Evolutionary conservation across 1,140 invertebrate species (phyloP).

Genomic region (Atta texana): DNA sequence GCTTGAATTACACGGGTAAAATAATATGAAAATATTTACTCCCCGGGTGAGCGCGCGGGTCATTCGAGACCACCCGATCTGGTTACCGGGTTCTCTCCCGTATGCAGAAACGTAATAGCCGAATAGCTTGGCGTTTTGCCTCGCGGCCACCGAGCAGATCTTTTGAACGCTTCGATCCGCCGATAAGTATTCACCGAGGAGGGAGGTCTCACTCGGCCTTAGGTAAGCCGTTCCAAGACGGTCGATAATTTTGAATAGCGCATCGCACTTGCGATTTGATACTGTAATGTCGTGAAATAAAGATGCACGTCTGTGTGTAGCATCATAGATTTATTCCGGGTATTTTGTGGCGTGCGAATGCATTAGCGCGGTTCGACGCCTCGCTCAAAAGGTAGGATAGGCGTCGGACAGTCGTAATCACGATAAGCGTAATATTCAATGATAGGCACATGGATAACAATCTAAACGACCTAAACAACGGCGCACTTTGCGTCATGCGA

Average conservation of each 20-base stretch:
- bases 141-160: constrained; percentile 56
- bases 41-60: constrained; percentile 79
- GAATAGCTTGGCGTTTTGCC: constrained; percentile 68
- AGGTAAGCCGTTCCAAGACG: constrained; percentile 45
- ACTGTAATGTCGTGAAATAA: constrained; percentile 55
- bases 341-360: constrained; percentile 35
- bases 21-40: constrained; percentile 86
- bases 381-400: constrained; percentile 7
- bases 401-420: constrained; percentile 33
- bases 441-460: constrained; percentile 34
- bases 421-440: constrained; percentile 45
- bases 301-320: constrained; percentile 31
- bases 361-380: constrained; percentile 30
- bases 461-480: constrained; percentile 33
- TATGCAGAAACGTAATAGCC: constrained; percentile 78
- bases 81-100: constrained; percentile 77
- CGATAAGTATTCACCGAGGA: constrained; percentile 57
- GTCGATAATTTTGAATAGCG: constrained; percentile 50
- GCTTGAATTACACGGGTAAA: constrained; percentile 83
- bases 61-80: constrained; percentile 84
- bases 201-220: constrained; percentile 47
- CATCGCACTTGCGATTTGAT: constrained; percentile 32
- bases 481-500: background rate
- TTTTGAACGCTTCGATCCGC: constrained; percentile 45
- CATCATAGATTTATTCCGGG: constrained; percentile 48